Conservation (phyloP, 2,113 vertebrate genomes). For the Coregonus clupeaformis region DNA sequence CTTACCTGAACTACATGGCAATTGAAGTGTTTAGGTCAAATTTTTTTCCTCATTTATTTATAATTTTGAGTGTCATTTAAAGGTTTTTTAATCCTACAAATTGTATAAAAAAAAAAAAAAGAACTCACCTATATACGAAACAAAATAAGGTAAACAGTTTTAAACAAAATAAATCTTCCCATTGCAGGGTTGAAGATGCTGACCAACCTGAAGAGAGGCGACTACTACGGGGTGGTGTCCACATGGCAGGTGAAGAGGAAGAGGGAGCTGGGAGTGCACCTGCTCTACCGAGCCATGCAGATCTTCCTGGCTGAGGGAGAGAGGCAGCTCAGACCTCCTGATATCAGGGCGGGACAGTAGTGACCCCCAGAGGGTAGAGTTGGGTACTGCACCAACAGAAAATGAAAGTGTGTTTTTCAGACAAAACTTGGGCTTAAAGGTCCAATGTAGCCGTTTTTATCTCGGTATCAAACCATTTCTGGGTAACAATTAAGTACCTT, state of each 20-base stretch:
- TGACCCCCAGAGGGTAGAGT: slow-evolving; percentile 37
- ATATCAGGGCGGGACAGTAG: slow-evolving; percentile 71
- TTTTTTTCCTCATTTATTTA: no score
- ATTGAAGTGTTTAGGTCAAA: no score
- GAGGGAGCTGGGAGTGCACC: slow-evolving; percentile 78
- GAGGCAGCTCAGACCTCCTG: slow-evolving; percentile 81
- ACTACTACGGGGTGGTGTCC: slow-evolving; percentile 80
- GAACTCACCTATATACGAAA: no score
- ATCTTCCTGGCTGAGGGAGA: slow-evolving; percentile 91
- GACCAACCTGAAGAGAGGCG: slow-evolving; percentile 86
- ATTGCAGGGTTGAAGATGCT: slow-evolving; percentile 80
- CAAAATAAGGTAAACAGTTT: neutral
- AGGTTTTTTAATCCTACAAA: no score
- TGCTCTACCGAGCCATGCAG: slow-evolving; percentile 81
- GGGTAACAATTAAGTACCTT: no score
- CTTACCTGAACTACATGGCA: no score
- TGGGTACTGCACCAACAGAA: slow-evolving; percentile 6
- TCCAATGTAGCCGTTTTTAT: no score
- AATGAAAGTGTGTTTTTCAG: no score
- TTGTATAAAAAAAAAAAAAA: no score
- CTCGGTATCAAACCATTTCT: no score
- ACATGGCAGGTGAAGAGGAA: slow-evolving; percentile 75
- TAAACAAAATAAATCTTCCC: neutral
- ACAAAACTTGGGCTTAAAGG: no score
- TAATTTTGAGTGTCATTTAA: no score